phyloP scores from a whole-genome alignment of 1,140 invertebrate genomes.

The Ceratina japonica region DNA sequence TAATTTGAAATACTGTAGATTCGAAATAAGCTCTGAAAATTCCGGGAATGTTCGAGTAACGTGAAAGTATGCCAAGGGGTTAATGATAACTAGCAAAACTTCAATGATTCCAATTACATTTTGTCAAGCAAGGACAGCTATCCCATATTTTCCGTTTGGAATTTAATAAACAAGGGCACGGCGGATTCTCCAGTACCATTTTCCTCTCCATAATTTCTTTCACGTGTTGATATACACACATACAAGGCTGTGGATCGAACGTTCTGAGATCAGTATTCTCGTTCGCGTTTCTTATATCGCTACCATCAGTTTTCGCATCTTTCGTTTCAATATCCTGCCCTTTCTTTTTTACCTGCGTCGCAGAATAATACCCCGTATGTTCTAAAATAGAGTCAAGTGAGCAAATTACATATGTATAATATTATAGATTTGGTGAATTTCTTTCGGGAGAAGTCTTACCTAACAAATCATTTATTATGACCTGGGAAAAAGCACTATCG shows the following conservation, averaged over 20 bases:
- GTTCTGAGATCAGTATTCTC: constrained; percentile 46
- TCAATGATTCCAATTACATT: constrained; percentile 49
- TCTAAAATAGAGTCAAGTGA: constrained; percentile 29
- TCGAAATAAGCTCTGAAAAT: no score
- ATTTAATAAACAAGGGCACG: constrained; percentile 71
- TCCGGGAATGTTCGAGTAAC: no score
- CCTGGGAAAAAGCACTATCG: constrained; percentile 37
- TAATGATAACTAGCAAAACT: no score
- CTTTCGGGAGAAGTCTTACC: constrained; percentile 52
- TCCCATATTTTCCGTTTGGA: constrained; percentile 65
- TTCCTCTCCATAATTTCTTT: constrained; percentile 69
- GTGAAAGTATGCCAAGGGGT: no score
- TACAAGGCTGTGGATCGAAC: constrained; percentile 62
- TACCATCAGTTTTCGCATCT: constrained; percentile 35
- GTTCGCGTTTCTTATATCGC: neutral
- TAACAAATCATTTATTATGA: constrained; percentile 54
- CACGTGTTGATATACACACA: constrained; percentile 70
- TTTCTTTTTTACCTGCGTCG: constrained; percentile 37
- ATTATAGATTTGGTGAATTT: constrained; percentile 5
- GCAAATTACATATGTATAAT: neutral
- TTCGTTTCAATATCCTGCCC: constrained; percentile 19
- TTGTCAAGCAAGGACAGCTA: constrained; percentile 66
- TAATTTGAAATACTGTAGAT: no score
- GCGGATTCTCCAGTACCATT: constrained; percentile 68
- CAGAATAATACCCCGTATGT: constrained; percentile 26